These are phyloP conservation scores for Hippopotamyrus pictus DNA, from an alignment of 2,797 vertebrate species.

Conservation along the genomic window DNA sequence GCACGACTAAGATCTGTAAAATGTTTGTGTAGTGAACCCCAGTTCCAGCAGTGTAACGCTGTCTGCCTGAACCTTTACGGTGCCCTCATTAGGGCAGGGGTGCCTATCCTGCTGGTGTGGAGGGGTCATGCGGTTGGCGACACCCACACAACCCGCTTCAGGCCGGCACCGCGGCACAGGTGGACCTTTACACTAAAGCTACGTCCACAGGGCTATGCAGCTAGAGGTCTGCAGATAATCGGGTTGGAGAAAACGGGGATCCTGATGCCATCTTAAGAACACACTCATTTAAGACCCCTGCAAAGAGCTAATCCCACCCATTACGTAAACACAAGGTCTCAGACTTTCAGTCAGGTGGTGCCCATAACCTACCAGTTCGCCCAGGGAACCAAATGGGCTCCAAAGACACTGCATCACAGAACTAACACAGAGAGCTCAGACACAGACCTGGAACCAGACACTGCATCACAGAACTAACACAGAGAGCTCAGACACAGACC, in stretches of 20 bases:
- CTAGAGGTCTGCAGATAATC: neutral
- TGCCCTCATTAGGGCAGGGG: neutral
- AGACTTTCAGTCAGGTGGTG: neutral
- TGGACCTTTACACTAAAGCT: neutral
- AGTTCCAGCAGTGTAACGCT: neutral
- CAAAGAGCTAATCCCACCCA: neutral
- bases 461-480: neutral
- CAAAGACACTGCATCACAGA: neutral
- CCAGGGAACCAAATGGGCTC: neutral
- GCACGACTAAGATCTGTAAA: neutral
- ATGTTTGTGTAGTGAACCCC: neutral
- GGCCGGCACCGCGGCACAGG: neutral
- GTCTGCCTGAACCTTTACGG: neutral
- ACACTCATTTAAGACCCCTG: neutral
- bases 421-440: neutral
- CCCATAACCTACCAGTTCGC: neutral
- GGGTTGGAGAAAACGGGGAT: neutral
- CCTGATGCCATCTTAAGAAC: neutral
- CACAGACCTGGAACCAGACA: neutral
- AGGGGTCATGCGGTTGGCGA: neutral
- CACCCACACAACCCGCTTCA: neutral
- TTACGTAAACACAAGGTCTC: neutral
- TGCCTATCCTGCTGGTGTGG: neutral
- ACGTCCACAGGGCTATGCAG: neutral
- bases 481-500: neutral